These are phyloP conservation scores for Protobothrops mucrosquamatus DNA, from an alignment of 2,113 vertebrate species.

Conservation along the genomic window DNA sequence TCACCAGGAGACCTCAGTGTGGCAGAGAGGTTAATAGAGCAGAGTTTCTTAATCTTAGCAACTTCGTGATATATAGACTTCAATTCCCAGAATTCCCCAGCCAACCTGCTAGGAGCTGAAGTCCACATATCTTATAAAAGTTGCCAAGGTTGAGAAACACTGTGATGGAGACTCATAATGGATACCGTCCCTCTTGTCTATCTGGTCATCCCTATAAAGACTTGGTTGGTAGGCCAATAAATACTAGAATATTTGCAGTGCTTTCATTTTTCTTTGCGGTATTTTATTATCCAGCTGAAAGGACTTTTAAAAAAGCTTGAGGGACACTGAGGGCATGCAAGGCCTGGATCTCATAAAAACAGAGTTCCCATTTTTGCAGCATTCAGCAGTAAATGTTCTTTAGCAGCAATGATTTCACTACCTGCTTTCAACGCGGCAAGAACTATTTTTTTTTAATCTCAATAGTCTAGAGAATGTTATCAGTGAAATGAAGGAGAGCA, in stretches of 20 bases:
- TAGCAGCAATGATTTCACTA: not conserved
- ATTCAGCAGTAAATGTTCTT: not conserved
- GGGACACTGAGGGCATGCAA: not conserved
- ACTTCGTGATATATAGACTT: not conserved
- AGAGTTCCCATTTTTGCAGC: not conserved
- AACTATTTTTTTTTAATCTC: not conserved
- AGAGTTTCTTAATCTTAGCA: not conserved
- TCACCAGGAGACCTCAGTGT: not conserved
- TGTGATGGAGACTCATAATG: not conserved
- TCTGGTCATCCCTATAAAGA: not conserved
- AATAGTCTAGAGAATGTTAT: not conserved
- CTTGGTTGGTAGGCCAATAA: slow-evolving; percentile 2
- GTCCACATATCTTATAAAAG: not conserved
- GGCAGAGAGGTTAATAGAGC: not conserved
- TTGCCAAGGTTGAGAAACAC: not conserved
- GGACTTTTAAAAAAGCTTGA: not conserved
- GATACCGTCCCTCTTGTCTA: not conserved
- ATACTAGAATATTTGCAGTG: not conserved
- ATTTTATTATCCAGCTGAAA: not conserved
- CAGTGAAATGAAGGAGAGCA: not conserved
- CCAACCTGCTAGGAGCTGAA: not conserved
- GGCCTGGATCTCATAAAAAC: not conserved
- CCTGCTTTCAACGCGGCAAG: too few relatives aligned
- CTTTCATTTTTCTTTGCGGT: not conserved
- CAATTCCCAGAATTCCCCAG: not conserved